These are phyloP conservation scores for Medauroidea extradentata DNA, from an alignment of 1,140 invertebrate genomes.

Conservation along the genomic window DNA sequence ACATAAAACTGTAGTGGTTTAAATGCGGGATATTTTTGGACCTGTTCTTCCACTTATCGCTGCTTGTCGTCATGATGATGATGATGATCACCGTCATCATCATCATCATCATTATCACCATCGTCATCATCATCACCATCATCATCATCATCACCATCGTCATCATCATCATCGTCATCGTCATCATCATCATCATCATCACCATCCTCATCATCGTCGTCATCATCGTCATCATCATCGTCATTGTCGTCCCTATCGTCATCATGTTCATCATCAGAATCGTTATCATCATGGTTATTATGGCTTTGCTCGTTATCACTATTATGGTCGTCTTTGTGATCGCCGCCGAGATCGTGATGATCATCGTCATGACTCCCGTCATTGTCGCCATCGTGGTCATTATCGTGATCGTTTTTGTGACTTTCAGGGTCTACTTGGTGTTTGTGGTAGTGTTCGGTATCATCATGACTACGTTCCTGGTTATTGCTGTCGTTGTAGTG, in stretches of 20 bases:
- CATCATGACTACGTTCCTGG: too few species aligned
- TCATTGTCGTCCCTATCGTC: neutral
- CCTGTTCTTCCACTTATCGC: too few species aligned
- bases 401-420: neutral
- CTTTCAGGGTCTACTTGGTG: neutral
- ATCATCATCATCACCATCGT: slow-evolving; percentile 2
- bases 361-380: neutral
- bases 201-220: slow-evolving; percentile 3
- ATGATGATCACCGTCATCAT: neutral
- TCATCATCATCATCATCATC: slow-evolving; percentile 1
- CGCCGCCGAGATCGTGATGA: neutral
- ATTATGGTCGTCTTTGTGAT: neutral
- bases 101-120: slow-evolving; percentile 2
- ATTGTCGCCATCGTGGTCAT: neutral
- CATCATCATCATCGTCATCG: slow-evolving; percentile 6
- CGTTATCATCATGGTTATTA: neutral
- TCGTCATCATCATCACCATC: slow-evolving; percentile 8
- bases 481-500: too few species aligned
- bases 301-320: neutral
- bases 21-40: too few species aligned
- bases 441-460: too few species aligned
- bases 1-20: too few species aligned
- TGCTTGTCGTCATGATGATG: neutral
- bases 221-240: slow-evolving; percentile 1
- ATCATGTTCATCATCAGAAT: neutral